Evolutionary conservation across 2,797 vertebrate species (phyloP).

Genomic region (Eulemur albifrons): DNA sequence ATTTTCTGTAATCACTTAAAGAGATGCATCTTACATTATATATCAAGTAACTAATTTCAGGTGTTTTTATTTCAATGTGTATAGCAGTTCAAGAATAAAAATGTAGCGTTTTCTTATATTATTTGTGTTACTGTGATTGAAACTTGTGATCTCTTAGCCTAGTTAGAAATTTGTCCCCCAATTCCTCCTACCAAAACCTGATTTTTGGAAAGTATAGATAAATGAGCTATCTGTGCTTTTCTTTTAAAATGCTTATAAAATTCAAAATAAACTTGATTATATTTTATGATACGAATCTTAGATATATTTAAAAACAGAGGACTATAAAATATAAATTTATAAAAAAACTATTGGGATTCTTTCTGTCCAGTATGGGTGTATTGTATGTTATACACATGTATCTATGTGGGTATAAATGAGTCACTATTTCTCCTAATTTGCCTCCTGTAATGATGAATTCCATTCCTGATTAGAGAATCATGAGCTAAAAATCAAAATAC

Average conservation of each 20-base stretch:
- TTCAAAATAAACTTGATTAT: background rate
- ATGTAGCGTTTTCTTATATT: background rate
- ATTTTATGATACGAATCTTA: constrained; percentile 1
- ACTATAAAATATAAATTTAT: background rate
- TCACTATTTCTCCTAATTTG: background rate
- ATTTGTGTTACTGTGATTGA: background rate
- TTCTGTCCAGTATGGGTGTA: background rate
- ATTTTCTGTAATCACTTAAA: background rate
- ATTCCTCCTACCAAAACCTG: background rate
- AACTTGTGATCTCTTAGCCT: background rate
- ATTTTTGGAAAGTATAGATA: background rate
- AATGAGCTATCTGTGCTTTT: background rate
- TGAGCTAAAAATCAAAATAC: background rate
- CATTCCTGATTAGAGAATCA: background rate
- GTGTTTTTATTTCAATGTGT: background rate
- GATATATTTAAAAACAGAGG: background rate
- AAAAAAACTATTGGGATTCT: background rate
- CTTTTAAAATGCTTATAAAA: background rate
- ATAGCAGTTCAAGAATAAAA: background rate
- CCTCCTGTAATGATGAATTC: background rate
- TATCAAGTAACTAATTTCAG: background rate
- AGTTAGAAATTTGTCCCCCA: background rate
- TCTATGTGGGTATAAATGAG: background rate
- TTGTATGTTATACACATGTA: background rate
- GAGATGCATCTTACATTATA: background rate